Evolutionary conservation across 2,888 invertebrate species (phyloP).

Genomic region (Endotricha flammealis): DNA sequence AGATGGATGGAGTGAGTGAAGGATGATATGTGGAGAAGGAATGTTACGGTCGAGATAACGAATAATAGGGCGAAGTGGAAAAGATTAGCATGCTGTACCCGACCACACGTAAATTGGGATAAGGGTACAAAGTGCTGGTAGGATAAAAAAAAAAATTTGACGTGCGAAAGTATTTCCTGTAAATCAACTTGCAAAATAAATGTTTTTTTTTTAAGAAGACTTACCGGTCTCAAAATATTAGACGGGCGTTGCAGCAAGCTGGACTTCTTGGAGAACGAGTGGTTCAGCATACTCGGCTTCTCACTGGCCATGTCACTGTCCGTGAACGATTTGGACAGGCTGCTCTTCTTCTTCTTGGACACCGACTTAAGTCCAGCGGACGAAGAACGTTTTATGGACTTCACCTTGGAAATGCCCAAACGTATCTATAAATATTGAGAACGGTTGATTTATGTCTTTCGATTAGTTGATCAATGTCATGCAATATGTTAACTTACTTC

Average conservation of each 20-base stretch:
- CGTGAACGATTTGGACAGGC: slow-evolving; percentile 51
- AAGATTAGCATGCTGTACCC: too few relatives aligned
- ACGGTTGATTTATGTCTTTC: slow-evolving; percentile 15
- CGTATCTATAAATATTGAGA: slow-evolving; percentile 67
- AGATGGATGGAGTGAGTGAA: too few relatives aligned
- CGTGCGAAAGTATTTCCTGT: too few relatives aligned
- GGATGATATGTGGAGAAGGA: too few relatives aligned
- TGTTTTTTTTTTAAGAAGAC: too few relatives aligned
- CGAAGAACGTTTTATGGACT: slow-evolving; percentile 65
- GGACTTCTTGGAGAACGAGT: slow-evolving; percentile 74
- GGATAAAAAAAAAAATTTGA: too few relatives aligned
- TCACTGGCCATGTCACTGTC: slow-evolving; percentile 69
- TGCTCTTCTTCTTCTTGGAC: slow-evolving; percentile 70
- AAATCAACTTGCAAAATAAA: too few relatives aligned
- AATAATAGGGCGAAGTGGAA: too few relatives aligned
- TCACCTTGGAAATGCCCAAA: slow-evolving; percentile 71
- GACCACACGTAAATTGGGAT: too few relatives aligned
- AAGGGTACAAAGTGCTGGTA: too few relatives aligned
- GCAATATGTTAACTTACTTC: too few relatives aligned
- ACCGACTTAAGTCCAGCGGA: slow-evolving; percentile 55
- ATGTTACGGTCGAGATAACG: too few relatives aligned
- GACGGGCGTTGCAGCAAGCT: slow-evolving; percentile 83
- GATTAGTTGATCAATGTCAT: neutral
- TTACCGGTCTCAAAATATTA: slow-evolving; percentile 83
- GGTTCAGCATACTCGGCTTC: slow-evolving; percentile 78